Conservation (phyloP, 2,797 vertebrate species). For the Anableps anableps region DNA sequence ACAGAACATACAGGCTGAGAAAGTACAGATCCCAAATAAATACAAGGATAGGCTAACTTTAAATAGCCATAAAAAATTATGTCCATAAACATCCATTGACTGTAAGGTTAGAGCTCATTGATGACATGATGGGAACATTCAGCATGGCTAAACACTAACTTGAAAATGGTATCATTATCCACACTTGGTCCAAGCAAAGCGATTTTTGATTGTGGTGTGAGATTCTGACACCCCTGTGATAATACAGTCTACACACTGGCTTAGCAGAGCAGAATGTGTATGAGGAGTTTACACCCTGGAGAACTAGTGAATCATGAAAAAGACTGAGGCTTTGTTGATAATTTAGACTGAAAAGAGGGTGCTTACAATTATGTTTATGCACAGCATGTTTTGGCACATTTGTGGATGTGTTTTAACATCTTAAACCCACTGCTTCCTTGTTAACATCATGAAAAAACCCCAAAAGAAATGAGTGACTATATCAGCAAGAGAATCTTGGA, state of each 20-base stretch:
- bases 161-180: slow-evolving; percentile 15
- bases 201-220: slow-evolving; percentile 71
- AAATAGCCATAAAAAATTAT: neutral
- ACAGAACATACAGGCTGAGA: neutral
- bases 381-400: neutral
- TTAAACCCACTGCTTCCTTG: neutral
- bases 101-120: slow-evolving; percentile 7
- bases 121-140: slow-evolving; percentile 21
- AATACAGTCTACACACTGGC: slow-evolving; percentile 68
- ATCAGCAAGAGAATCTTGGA: neutral
- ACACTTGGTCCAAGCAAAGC: slow-evolving; percentile 66
- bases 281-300: slow-evolving; percentile 74
- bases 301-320: slow-evolving; percentile 8
- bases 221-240: slow-evolving; percentile 71
- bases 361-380: neutral
- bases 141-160: slow-evolving; percentile 8
- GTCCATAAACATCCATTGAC: neutral
- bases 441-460: neutral
- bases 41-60: neutral
- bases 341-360: neutral
- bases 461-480: neutral
- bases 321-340: neutral
- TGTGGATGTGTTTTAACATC: too few relatives aligned
- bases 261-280: slow-evolving; percentile 66
- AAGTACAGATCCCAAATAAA: neutral